A percentile compares a stretch with the other conserved stretches of the same genome.
Evolutionary conservation across 2,888 invertebrate genomes (phyloP).

Genomic region (Limnephilus marmoratus): DNA sequence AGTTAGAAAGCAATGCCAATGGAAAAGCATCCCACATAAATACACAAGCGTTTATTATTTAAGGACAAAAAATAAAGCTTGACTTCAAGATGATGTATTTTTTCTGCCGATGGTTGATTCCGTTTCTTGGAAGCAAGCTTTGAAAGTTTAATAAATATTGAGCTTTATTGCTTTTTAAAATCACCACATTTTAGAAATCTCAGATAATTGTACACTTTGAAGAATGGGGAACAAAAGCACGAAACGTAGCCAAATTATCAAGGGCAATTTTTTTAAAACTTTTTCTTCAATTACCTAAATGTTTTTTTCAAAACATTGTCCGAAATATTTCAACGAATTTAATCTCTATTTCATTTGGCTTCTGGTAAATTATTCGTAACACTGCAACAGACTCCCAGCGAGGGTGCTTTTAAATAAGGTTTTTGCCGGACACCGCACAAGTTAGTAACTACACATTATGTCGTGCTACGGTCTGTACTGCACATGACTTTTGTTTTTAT

Average conservation of each 20-base stretch:
- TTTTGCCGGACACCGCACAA: not conserved
- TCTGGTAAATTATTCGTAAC: not conserved
- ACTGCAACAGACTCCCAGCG: not conserved
- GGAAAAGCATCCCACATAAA: no score
- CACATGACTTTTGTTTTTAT: not conserved
- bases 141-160: not conserved
- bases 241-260: not conserved
- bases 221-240: not conserved
- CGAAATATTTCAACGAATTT: not conserved
- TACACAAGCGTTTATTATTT: no score
- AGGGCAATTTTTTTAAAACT: not conserved
- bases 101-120: not conserved
- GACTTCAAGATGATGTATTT: not conserved
- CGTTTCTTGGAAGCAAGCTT: no score
- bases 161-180: not conserved
- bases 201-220: not conserved
- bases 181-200: not conserved
- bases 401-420: not conserved
- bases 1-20: no score
- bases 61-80: no score
- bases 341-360: not conserved
- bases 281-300: not conserved
- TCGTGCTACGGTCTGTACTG: not conserved
- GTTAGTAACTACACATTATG: not conserved
- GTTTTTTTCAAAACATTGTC: not conserved